Conservation (phyloP, 92 coral and sea anemone genomes). For the Parazoanthus atlanticus region DNA sequence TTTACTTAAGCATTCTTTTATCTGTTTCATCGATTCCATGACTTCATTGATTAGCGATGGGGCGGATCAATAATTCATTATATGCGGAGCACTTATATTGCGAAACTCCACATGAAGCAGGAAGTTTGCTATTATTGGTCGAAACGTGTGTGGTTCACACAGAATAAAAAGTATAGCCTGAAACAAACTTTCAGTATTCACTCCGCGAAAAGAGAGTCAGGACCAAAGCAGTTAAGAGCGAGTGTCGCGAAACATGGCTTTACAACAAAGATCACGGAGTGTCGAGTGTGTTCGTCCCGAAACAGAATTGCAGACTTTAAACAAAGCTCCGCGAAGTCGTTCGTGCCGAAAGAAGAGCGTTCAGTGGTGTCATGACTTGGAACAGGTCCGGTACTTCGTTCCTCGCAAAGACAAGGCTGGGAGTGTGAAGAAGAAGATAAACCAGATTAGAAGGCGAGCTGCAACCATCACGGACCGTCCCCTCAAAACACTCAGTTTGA, state of each 20-base stretch:
- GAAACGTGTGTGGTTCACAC: neutral
- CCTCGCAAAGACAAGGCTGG: constrained; percentile 74
- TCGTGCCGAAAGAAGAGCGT: constrained; percentile 84
- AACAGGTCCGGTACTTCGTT: constrained; percentile 73
- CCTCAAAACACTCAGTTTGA: constrained; percentile 25
- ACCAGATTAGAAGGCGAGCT: constrained; percentile 67
- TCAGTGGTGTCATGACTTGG: constrained; percentile 78
- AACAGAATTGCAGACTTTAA: constrained; percentile 4
- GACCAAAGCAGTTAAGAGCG: neutral
- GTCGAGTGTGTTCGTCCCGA: constrained; percentile 33
- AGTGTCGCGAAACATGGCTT: neutral
- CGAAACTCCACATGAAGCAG: neutral
- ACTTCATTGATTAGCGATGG: constrained; percentile 12
- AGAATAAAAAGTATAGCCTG: neutral
- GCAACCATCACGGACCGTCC: constrained; percentile 59
- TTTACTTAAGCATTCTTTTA: constrained; percentile 2
- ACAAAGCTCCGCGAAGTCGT: constrained; percentile 50
- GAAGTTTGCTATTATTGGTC: neutral
- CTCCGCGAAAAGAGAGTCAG: neutral
- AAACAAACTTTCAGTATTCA: neutral
- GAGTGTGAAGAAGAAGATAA: constrained; percentile 63
- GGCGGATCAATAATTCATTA: neutral
- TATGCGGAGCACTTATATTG: neutral
- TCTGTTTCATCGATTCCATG: constrained; percentile 23
- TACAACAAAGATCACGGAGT: constrained; percentile 29